Percentiles rank a stretch among this genome's conserved stretches.
Evolutionary conservation across 2,113 vertebrate species (phyloP).

Genomic region (Noctilio leporinus): DNA sequence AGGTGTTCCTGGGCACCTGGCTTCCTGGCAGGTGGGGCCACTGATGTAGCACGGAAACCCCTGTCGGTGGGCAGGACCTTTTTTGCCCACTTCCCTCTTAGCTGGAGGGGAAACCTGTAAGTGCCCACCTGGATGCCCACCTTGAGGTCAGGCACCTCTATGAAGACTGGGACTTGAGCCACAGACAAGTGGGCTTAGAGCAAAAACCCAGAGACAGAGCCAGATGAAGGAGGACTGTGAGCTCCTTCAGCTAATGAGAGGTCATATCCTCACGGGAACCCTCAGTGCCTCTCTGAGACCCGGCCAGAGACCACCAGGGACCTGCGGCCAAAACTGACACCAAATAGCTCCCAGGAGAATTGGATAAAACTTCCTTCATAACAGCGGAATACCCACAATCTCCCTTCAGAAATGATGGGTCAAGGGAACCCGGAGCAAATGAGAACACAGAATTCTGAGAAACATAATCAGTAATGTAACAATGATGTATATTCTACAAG

Average conservation of each 20-base stretch:
- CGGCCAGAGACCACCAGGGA: background rate
- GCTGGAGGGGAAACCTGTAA: background rate
- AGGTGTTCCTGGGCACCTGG: background rate
- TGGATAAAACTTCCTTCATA: background rate
- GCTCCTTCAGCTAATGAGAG: background rate
- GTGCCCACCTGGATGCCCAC: background rate
- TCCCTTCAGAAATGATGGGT: background rate
- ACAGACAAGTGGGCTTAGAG: background rate
- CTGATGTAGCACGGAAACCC: background rate
- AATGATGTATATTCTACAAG: background rate
- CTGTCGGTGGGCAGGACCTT: background rate
- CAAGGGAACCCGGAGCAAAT: background rate
- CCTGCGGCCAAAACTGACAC: background rate
- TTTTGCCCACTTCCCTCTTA: background rate
- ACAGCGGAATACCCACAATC: background rate
- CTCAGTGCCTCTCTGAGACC: background rate
- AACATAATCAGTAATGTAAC: background rate
- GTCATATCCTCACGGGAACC: background rate
- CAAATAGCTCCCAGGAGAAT: background rate
- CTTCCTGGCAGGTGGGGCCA: background rate
- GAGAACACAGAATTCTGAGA: background rate
- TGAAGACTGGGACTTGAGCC: background rate
- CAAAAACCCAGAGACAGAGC: background rate
- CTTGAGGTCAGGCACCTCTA: background rate
- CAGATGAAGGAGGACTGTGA: accelerated